A percentile compares a stretch with the other conserved stretches of the same genome.
Conservation (phyloP, 1,140 invertebrate species). For the Drosophila subobscura region DNA sequence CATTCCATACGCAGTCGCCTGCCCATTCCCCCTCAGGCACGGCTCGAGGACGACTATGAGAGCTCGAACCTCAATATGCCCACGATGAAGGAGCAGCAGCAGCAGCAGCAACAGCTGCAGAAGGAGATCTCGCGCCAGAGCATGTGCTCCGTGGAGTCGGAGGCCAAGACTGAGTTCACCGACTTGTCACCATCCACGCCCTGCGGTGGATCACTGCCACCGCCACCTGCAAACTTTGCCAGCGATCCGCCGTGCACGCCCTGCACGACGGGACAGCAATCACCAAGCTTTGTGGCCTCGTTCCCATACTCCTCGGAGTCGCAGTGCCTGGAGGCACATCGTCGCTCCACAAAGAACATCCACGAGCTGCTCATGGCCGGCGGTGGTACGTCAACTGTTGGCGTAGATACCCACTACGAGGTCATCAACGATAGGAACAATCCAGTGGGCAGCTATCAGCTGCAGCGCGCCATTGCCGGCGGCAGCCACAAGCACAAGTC, state of each 20-base stretch:
- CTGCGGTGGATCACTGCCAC: slow-evolving; percentile 54
- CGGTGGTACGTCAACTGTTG: slow-evolving; percentile 3
- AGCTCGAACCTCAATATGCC: slow-evolving; percentile 71
- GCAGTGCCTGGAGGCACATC: slow-evolving; percentile 80
- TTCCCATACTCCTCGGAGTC: slow-evolving; percentile 81
- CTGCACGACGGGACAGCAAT: slow-evolving; percentile 33
- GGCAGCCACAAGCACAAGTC: slow-evolving; percentile 61
- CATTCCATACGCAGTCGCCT: slow-evolving; percentile 85
- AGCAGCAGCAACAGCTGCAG: slow-evolving; percentile 81
- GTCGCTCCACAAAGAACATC: slow-evolving; percentile 80
- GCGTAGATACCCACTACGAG: slow-evolving; percentile 54
- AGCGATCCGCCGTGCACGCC: slow-evolving; percentile 49
- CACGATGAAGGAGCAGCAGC: slow-evolving; percentile 53
- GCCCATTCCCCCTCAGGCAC: slow-evolving; percentile 85
- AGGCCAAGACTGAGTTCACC: slow-evolving; percentile 83
- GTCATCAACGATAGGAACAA: slow-evolving; percentile 61
- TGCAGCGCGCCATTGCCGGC: slow-evolving; percentile 34
- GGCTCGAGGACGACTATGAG: slow-evolving; percentile 74
- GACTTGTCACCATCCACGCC: slow-evolving; percentile 82
- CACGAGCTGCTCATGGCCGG: slow-evolving; percentile 83
- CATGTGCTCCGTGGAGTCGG: slow-evolving; percentile 83
- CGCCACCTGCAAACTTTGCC: slow-evolving; percentile 67
- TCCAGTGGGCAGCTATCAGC: slow-evolving; percentile 34
- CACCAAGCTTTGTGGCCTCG: slow-evolving; percentile 74
- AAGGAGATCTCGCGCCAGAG: slow-evolving; percentile 85